Conservation (phyloP, 2,888 invertebrate genomes). For the Yponomeuta malinellus region DNA sequence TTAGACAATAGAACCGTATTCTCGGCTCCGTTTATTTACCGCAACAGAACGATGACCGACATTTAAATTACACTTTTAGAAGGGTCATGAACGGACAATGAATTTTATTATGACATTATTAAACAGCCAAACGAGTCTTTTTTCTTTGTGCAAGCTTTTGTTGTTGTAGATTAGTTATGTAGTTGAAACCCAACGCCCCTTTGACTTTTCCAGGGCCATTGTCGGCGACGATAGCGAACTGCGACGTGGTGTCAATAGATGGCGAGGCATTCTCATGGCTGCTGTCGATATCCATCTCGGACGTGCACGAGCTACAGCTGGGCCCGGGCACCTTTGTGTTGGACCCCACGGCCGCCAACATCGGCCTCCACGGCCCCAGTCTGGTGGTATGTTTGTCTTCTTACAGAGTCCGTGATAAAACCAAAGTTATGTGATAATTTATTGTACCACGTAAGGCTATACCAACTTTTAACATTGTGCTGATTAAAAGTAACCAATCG, state of each 20-base stretch:
- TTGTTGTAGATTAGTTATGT: background rate
- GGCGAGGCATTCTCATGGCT: conserved; percentile 81
- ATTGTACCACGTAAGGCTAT: no score
- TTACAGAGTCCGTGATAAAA: background rate
- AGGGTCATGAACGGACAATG: background rate
- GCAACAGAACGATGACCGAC: conserved; percentile 4
- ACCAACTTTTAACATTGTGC: no score
- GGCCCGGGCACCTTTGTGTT: conserved; percentile 78
- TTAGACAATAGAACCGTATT: conserved; percentile 37
- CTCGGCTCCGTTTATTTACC: conserved; percentile 8
- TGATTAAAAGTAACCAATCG: no score
- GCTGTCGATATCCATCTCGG: conserved; percentile 73
- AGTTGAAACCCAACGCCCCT: background rate
- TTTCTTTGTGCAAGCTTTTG: background rate
- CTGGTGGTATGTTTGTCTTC: conserved; percentile 50
- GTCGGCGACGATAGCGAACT: conserved; percentile 75
- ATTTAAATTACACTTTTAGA: background rate
- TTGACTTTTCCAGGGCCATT: conserved; percentile 72
- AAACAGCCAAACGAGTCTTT: background rate
- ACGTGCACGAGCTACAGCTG: conserved; percentile 74
- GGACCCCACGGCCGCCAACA: conserved; percentile 73
- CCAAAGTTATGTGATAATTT: background rate
- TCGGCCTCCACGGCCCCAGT: conserved; percentile 80
- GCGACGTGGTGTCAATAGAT: conserved; percentile 76
- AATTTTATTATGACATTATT: background rate